Evolutionary conservation across 2,113 vertebrate genomes (phyloP).

Genomic region (Aspiorhynchus laticeps): DNA sequence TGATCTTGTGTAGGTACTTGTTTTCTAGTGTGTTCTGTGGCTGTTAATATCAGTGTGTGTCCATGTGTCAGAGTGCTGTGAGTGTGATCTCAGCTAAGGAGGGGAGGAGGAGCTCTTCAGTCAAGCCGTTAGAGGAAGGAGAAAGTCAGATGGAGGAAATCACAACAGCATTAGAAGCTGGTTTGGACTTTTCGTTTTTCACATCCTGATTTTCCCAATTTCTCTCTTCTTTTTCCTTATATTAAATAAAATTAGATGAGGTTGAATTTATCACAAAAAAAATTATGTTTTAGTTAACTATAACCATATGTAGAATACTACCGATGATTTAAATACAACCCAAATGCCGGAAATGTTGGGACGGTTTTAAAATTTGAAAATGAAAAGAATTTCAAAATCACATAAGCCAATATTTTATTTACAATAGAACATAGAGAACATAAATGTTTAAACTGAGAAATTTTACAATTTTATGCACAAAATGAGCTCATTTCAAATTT

Average conservation of each 20-base stretch:
- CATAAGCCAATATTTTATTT: too few species aligned
- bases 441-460: too few species aligned
- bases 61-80: constrained; percentile 59
- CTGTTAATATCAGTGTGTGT: constrained; percentile 24
- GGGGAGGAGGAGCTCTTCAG: neutral
- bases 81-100: constrained; percentile 60
- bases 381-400: too few species aligned
- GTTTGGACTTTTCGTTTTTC: neutral
- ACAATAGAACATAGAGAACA: too few species aligned
- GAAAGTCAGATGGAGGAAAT: constrained; percentile 53
- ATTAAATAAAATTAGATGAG: neutral
- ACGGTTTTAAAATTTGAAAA: too few species aligned
- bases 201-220: neutral
- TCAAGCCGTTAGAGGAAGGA: constrained; percentile 33
- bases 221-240: neutral
- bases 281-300: neutral
- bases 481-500: too few species aligned
- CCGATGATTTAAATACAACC: neutral
- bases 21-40: neutral
- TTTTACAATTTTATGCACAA: too few species aligned
- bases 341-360: too few species aligned
- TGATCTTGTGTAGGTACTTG: neutral
- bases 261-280: neutral
- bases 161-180: constrained; percentile 35
- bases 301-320: neutral